Base-by-base conservation (phyloP, 2,113 vertebrate species). In the Aphyosemion australe region DNA sequence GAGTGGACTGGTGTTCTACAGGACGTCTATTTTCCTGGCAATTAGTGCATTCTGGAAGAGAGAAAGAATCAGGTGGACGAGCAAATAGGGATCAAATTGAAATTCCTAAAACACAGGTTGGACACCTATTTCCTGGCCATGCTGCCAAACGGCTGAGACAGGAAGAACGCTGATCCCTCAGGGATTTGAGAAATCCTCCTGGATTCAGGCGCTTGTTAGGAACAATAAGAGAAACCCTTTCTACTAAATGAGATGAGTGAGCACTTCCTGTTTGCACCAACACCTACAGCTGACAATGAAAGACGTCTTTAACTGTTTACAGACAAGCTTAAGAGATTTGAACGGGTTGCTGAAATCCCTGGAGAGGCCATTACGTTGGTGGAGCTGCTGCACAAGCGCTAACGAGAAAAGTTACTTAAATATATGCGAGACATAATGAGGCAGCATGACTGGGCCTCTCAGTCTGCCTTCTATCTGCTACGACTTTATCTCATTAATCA, bases 351-450 rank as follows among this genome's bases (percentile, higher is more conserved):
- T 66, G 39, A 65, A 67, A 70, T 60, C 83, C 71, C 77, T 12
- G 48, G 70, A 62, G 81, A 69, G 43, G 49, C 61, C 80, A 85
- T 85, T 83, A 82, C 64, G 55, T 65, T 69, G 20, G 47, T 41
- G 31, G 34, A 61, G 53, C 54, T 56, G 42, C 39, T 64, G 61
- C 76, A 80, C 78, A 86, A 75, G 81, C 70, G 53, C 71, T 47
- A 61, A 74, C 51, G 45, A 9, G 50, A 3, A 43, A 54, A 63
- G 21, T 72, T 52, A 54, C 55, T 65, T 31, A 1, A 66, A 61
- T 69, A 50, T 6, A 79, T 2, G 11, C 19, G 12, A 63, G 73
- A 75, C 48, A 50, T 5, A 54, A 19, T 6, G 49, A 67, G 64
- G 45, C 47, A 31, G 41, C 67, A 49, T 18, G n/a, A 6, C 31